Evolutionary conservation across 2,888 invertebrate genomes (phyloP).

Genomic region (Frankliniella intonsa): DNA sequence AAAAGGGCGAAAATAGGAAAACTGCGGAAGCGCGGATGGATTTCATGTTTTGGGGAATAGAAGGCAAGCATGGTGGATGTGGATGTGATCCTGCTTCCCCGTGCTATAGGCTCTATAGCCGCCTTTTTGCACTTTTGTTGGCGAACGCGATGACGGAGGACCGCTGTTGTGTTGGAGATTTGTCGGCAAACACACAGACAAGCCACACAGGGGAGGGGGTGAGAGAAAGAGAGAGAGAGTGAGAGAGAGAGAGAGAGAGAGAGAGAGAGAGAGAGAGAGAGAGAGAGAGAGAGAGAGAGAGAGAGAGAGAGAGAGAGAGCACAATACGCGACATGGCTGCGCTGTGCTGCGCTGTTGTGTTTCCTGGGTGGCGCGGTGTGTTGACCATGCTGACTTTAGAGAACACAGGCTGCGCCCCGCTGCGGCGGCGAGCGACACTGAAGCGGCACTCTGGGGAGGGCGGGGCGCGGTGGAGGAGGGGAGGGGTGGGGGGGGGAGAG

Average conservation of each 20-base stretch:
- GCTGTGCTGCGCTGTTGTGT: background rate
- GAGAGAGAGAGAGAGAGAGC: background rate
- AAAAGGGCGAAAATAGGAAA: background rate
- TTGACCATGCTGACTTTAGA: background rate
- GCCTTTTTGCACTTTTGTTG: background rate
- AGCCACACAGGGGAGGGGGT: background rate
- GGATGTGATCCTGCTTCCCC: background rate
- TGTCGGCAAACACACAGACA: constrained; percentile 5
- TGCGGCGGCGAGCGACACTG: background rate
- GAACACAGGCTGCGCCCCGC: background rate
- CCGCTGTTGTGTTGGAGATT: constrained; percentile 6
- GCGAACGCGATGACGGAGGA: background rate
- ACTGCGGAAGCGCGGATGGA: background rate
- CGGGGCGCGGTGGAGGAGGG: background rate
- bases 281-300: constrained; percentile 1
- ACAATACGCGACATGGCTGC: background rate
- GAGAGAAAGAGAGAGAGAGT: background rate
- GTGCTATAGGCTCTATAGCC: too few species aligned
- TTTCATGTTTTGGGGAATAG: background rate
- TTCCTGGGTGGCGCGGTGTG: background rate
- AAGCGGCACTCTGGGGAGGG: background rate
- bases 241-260: background rate
- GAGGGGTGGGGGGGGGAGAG: background rate
- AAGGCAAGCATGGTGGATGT: too few species aligned
- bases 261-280: background rate